A percentile compares a stretch with the other conserved stretches of the same genome.
phyloP scores from a whole-genome alignment of 2,888 invertebrate species.

The Anaspis maculata region DNA sequence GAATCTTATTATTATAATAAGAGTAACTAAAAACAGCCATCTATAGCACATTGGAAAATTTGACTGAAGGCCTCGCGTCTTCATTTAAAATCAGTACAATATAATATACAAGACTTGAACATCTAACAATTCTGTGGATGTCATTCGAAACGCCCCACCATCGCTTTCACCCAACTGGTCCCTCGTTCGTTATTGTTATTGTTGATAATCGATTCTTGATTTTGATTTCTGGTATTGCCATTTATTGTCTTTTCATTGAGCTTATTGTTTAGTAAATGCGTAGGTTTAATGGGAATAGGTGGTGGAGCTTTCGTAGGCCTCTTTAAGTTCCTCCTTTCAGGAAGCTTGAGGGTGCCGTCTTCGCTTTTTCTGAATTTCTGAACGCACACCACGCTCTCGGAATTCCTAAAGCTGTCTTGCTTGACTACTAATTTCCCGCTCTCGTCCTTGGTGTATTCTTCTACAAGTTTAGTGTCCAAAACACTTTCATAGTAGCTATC shows the following conservation, averaged over 20 bases:
- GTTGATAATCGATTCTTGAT: no score
- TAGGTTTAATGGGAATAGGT: conserved; percentile 57
- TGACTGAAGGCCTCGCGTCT: conserved; percentile 9
- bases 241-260: conserved; percentile 1
- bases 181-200: background rate
- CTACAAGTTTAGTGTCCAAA: conserved; percentile 34
- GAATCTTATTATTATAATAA: conserved; percentile 3
- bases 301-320: conserved; percentile 50
- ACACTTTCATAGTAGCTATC: conserved; percentile 39
- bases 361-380: conserved; percentile 8
- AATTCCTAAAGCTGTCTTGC: conserved; percentile 30
- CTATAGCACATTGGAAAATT: conserved; percentile 25
- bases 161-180: conserved; percentile 60
- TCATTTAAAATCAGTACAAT: no score
- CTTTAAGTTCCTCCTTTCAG: conserved; percentile 24
- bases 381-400: conserved; percentile 11
- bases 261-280: conserved; percentile 16
- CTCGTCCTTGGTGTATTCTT: conserved; percentile 31
- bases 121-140: conserved; percentile 10
- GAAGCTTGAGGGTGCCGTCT: no score
- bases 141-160: conserved; percentile 64
- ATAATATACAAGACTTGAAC: no score
- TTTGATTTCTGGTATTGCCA: conserved; percentile 3
- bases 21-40: conserved; percentile 22
- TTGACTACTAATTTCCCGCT: conserved; percentile 29